These are phyloP conservation scores for Moxostoma hubbsi DNA, from an alignment of 2,797 vertebrate genomes.

Conservation along the genomic window DNA sequence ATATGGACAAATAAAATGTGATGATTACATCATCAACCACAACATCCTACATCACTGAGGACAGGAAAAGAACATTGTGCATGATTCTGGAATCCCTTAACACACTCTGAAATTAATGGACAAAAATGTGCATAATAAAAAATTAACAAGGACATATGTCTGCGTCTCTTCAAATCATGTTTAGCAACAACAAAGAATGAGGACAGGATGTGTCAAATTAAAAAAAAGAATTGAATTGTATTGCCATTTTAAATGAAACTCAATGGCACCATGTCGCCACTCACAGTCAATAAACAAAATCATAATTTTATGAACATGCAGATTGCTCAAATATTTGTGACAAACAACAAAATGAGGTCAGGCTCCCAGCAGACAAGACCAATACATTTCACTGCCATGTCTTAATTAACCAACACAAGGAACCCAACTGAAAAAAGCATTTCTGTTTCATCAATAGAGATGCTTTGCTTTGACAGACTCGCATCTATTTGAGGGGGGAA, in stretches of 20 bases:
- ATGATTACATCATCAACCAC: slow-evolving; percentile 2
- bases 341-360: slow-evolving; percentile 75
- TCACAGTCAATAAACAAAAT: slow-evolving; percentile 70
- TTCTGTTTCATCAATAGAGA: slow-evolving; percentile 62
- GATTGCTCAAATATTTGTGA: slow-evolving; percentile 77
- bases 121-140: slow-evolving; percentile 18
- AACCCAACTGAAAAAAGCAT: slow-evolving; percentile 62
- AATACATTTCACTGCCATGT: slow-evolving; percentile 68
- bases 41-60: background rate
- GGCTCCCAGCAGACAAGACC: slow-evolving; percentile 61
- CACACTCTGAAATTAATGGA: slow-evolving; percentile 14
- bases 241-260: slow-evolving; percentile 65
- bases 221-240: slow-evolving; percentile 56
- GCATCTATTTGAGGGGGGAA: slow-evolving; percentile 14
- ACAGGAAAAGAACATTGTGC: background rate
- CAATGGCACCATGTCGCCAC: slow-evolving; percentile 57
- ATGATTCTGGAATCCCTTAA: background rate
- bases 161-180: background rate
- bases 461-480: slow-evolving; percentile 46
- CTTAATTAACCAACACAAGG: slow-evolving; percentile 75
- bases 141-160: slow-evolving; percentile 27
- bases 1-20: background rate
- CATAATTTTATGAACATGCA: slow-evolving; percentile 70
- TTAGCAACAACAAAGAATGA: slow-evolving; percentile 16
- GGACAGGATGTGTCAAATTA: slow-evolving; percentile 57